Conservation (phyloP, 1,140 invertebrate species). For the Cotesia chilonis region DNA sequence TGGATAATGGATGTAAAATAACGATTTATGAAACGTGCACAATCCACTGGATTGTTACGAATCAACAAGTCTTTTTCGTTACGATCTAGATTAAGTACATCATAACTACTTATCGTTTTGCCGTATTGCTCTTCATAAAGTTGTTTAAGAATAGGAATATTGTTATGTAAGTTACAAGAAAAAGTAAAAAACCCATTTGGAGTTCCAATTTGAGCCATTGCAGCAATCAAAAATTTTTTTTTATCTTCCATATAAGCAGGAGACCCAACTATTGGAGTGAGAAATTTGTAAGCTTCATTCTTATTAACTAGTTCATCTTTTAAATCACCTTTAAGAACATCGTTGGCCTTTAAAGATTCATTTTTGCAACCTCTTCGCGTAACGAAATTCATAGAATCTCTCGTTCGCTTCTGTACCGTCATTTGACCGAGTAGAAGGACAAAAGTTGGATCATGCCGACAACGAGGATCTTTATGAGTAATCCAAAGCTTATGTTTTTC, state of each 20-base stretch:
- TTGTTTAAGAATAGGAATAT: not conserved
- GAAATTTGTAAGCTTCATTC: not conserved
- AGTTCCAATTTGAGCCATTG: not conserved
- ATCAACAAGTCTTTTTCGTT: not conserved
- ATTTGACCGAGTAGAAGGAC: not conserved
- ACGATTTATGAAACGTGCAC: not conserved
- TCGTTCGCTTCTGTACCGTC: constrained; percentile 10
- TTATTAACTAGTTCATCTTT: not conserved
- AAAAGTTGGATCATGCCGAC: not conserved
- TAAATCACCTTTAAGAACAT: not conserved
- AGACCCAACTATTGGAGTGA: not conserved
- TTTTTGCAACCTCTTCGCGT: constrained; percentile 6
- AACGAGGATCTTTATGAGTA: constrained; percentile 2
- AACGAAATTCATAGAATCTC: not conserved
- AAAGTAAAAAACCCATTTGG: not conserved
- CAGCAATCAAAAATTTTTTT: constrained; percentile 8
- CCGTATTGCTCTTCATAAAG: constrained; percentile 1
- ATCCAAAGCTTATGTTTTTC: constrained; percentile 4
- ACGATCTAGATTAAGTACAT: not conserved
- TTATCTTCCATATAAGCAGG: constrained; percentile 11
- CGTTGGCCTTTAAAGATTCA: not conserved
- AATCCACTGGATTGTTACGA: not conserved
- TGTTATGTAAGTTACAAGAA: not conserved
- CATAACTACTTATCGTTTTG: too few species aligned
- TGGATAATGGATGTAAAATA: constrained; percentile 4